A percentile compares a stretch with the other conserved stretches of the same genome.
phyloP scores from a whole-genome alignment of 2,888 invertebrate genomes.

The Siphlonurus alternatus region DNA sequence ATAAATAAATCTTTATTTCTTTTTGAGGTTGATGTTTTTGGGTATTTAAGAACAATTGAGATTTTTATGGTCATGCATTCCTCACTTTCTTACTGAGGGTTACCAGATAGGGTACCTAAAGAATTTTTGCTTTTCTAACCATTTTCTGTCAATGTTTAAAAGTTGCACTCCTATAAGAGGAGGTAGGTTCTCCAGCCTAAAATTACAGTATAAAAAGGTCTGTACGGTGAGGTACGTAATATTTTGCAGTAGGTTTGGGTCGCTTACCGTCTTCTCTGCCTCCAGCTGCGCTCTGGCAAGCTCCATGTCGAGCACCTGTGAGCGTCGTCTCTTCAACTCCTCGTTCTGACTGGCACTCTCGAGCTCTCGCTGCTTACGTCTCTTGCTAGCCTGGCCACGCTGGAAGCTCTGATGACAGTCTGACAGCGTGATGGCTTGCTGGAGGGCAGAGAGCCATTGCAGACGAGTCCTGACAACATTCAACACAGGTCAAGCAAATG shows the following conservation, averaged over 20 bases:
- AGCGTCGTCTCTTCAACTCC: conserved; percentile 36
- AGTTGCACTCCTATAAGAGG: too few relatives aligned
- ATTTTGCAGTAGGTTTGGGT: background rate
- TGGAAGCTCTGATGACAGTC: conserved; percentile 42
- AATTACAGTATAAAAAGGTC: background rate
- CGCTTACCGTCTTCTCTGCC: conserved; percentile 43
- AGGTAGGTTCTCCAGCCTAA: too few relatives aligned
- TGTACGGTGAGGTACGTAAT: background rate
- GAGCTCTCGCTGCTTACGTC: conserved; percentile 31
- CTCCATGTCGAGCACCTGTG: conserved; percentile 23
- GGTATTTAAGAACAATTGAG: too few relatives aligned
- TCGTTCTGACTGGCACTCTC: conserved; percentile 32
- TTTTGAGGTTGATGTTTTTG: too few relatives aligned
- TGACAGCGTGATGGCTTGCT: conserved; percentile 41
- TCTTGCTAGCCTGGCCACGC: conserved; percentile 35
- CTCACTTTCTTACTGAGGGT: too few relatives aligned
- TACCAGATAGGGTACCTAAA: too few relatives aligned
- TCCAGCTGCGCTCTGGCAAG: conserved; percentile 41
- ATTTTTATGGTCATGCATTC: too few relatives aligned
- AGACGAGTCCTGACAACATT: conserved; percentile 38
- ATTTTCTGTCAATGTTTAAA: too few relatives aligned
- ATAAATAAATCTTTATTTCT: too few relatives aligned
- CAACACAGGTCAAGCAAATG: background rate
- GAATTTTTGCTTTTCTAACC: too few relatives aligned
- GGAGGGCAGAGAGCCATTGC: conserved; percentile 60